Evolutionary conservation across 2,113 vertebrate species (phyloP).

Genomic region (Rhea pennata): DNA sequence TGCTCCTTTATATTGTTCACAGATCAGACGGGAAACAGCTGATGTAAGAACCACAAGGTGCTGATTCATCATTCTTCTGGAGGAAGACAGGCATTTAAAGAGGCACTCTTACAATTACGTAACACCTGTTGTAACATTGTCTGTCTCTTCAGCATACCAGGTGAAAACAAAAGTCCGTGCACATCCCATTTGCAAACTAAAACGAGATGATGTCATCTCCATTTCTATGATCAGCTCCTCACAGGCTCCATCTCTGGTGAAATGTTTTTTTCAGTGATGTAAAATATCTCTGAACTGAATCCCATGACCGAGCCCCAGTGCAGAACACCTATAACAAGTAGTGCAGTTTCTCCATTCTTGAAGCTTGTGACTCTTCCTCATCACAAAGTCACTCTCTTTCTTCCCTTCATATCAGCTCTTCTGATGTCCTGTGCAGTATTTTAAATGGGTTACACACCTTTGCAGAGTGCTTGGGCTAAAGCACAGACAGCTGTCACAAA

Average conservation of each 20-base stretch:
- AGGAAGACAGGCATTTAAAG: neutral
- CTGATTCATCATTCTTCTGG: neutral
- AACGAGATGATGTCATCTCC: neutral
- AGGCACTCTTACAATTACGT: neutral
- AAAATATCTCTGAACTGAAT: neutral
- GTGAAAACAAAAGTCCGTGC: neutral
- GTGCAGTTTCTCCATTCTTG: neutral
- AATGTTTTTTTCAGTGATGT: neutral
- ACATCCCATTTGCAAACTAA: neutral
- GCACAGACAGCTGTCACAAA: neutral
- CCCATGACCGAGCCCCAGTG: neutral
- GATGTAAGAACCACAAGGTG: neutral
- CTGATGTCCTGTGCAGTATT: rapidly evolving
- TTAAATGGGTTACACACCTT: neutral
- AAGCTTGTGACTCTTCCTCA: neutral
- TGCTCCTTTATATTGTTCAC: neutral
- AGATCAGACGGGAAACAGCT: neutral
- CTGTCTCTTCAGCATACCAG: neutral
- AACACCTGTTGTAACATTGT: neutral
- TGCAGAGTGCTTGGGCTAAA: neutral
- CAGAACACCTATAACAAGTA: neutral
- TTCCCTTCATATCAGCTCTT: neutral
- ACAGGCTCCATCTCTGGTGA: neutral
- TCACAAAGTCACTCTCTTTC: neutral
- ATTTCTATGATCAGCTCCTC: neutral